phyloP scores from a whole-genome alignment of 2,113 vertebrate species.

The Aldabrachelys gigantea region DNA sequence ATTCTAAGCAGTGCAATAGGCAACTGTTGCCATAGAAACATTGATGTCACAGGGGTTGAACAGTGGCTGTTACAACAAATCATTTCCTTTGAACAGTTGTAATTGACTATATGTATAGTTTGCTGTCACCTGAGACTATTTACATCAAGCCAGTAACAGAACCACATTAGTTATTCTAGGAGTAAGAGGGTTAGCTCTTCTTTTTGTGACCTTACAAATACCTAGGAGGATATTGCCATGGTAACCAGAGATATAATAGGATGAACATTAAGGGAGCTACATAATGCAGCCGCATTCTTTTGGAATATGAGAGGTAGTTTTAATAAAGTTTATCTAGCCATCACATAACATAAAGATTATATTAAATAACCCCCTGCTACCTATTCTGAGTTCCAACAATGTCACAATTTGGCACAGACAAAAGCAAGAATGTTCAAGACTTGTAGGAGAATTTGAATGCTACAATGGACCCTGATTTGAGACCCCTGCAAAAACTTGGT shows the following conservation, averaged over 20 bases:
- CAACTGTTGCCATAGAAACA: conserved; percentile 94
- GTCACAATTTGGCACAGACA: background rate
- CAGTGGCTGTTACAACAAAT: conserved; percentile 94
- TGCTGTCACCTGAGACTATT: conserved; percentile 93
- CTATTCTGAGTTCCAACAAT: background rate
- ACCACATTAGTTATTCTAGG: conserved; percentile 91
- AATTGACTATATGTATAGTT: conserved; percentile 97
- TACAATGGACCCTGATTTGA: background rate
- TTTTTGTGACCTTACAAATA: conserved; percentile 92
- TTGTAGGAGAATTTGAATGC: background rate
- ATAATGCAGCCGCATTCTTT: conserved; percentile 70
- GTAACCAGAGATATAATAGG: conserved; percentile 83
- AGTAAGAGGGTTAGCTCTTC: conserved; percentile 86
- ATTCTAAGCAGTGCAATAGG: conserved; percentile 96
- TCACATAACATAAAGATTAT: conserved; percentile 22
- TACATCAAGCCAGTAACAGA: conserved; percentile 90
- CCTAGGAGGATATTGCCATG: conserved; percentile 90
- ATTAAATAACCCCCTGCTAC: conserved; percentile 43
- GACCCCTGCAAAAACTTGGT: background rate
- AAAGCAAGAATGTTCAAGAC: background rate
- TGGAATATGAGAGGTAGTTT: conserved; percentile 64
- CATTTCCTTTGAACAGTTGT: conserved; percentile 96
- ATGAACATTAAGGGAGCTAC: conserved; percentile 77
- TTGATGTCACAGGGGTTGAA: conserved; percentile 97
- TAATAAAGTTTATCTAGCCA: conserved; percentile 75